These are phyloP conservation scores for Cheilosia variabilis DNA, from an alignment of 2,888 invertebrate species.

Conservation along the genomic window DNA sequence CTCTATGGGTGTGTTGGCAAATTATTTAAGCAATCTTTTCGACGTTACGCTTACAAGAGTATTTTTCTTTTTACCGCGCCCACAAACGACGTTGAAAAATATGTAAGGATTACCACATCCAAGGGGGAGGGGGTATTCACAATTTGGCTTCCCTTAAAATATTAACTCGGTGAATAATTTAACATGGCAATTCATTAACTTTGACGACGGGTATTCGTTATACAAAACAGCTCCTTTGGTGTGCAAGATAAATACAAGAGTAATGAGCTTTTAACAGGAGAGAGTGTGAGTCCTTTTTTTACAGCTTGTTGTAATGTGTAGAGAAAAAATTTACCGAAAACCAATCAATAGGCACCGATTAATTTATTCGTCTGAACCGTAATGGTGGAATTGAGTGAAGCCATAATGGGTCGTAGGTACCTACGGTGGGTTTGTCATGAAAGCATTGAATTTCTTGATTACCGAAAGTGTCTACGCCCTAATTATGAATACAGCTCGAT, in stretches of 20 bases:
- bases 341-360: slow-evolving; percentile 24
- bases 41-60: not conserved
- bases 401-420: not conserved
- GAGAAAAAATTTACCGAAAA: not conserved
- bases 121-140: not conserved
- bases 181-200: slow-evolving; percentile 52
- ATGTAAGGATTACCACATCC: not conserved
- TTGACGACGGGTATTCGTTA: slow-evolving; percentile 1
- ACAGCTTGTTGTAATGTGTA: not conserved
- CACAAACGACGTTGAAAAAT: not conserved
- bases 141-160: slow-evolving; percentile 4
- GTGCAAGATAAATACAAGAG: slow-evolving; percentile 14
- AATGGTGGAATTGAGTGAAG: not conserved
- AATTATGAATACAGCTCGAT: not conserved
- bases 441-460: not conserved
- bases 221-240: slow-evolving; percentile 16
- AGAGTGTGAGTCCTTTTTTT: not conserved
- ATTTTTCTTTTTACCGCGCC: not conserved
- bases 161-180: slow-evolving; percentile 52
- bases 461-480: not conserved
- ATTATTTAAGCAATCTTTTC: not conserved
- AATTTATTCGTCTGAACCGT: slow-evolving; percentile 10
- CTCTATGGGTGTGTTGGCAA: not conserved
- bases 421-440: not conserved
- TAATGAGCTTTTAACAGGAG: slow-evolving; percentile 26